Evolutionary conservation across 2,888 invertebrate genomes (phyloP), one percentile per base, ranked within the genome.

Genomic region (Mechanitis mazaeus): DNA sequence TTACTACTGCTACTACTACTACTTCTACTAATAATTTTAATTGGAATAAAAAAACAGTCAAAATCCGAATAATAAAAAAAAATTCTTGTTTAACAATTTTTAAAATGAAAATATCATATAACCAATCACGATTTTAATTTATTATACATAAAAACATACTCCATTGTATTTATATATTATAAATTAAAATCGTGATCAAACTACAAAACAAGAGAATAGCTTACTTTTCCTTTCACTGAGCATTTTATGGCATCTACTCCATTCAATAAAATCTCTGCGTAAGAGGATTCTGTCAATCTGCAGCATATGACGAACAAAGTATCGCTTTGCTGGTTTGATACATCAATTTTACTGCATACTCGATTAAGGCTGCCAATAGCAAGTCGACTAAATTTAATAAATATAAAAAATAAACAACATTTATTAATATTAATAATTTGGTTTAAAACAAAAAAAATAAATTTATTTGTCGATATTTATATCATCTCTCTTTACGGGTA

Each of bases 201-300:
- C 6, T 50, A 81, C 86, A 85, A 83, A 85, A 85, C 85, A 85
- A 79, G 75, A 79, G 80, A 81, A 60, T 45, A 31, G 7, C 45
- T 54, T 31, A 12, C 6, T 58, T 45, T 58, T 55, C 33, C 45
- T 55, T 38, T 50, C 54, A 54, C 28, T 53, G 28, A 63, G 46
- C 11, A 33, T 45, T 59, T 56, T 9, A 56, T 46, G 59, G 56
- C 56, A 59, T 42, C 58, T 28, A 31, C 38, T 60, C 45, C 42
- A 56, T 61, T 61, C 55, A 59, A 59, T 60, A 61, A 63, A 61
- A 60, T 54, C 12, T 46, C 58, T 38, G 53, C 56, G 59, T 61
- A 65, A 63, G 60, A 61, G 63, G 54, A 65, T 59, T 63, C 60
- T 56, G 60, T 58, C 59, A 61, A 61, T 68, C 66, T 64, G 63